These are phyloP conservation scores for Hoplodrina blanda DNA, from an alignment of 2,888 invertebrate genomes.

Conservation along the genomic window DNA sequence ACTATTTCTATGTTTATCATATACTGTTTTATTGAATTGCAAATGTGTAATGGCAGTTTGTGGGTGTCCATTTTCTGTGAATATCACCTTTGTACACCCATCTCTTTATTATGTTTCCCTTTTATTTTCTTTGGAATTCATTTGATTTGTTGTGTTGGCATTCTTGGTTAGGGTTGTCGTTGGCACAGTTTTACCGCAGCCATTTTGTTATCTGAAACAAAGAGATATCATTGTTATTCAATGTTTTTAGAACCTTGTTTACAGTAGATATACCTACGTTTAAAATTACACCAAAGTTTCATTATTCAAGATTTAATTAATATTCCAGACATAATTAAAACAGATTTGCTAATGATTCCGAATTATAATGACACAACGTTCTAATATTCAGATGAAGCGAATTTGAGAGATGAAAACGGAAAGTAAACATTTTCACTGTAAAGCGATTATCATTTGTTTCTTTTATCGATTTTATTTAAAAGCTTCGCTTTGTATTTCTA, in stretches of 20 bases:
- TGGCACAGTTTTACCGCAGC: conserved; percentile 63
- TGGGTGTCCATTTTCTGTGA: conserved; percentile 86
- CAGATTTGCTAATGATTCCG: not conserved
- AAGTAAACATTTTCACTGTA: conserved; percentile 30
- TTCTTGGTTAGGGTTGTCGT: conserved; percentile 66
- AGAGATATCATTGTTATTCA: conserved; percentile 26
- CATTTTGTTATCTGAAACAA: conserved; percentile 79
- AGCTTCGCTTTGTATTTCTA: not conserved
- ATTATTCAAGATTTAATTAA: not conserved
- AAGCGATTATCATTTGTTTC: conserved; percentile 19
- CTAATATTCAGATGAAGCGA: conserved; percentile 5
- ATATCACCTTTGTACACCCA: conserved; percentile 88
- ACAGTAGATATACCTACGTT: too few species aligned
- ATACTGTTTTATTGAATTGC: conserved; percentile 88
- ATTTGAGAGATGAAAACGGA: conserved; percentile 12
- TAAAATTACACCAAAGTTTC: not conserved
- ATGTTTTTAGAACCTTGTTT: not conserved
- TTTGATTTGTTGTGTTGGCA: conserved; percentile 68
- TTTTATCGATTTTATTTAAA: not conserved
- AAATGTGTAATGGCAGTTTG: conserved; percentile 87
- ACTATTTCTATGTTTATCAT: conserved; percentile 66
- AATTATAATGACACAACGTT: not conserved
- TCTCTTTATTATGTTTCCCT: conserved; percentile 75
- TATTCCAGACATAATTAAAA: conserved; percentile 22
- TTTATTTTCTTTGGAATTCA: conserved; percentile 65